These are phyloP conservation scores for Phyllotis vaccarum DNA, from an alignment of 2,797 vertebrate genomes.

Conservation along the genomic window DNA sequence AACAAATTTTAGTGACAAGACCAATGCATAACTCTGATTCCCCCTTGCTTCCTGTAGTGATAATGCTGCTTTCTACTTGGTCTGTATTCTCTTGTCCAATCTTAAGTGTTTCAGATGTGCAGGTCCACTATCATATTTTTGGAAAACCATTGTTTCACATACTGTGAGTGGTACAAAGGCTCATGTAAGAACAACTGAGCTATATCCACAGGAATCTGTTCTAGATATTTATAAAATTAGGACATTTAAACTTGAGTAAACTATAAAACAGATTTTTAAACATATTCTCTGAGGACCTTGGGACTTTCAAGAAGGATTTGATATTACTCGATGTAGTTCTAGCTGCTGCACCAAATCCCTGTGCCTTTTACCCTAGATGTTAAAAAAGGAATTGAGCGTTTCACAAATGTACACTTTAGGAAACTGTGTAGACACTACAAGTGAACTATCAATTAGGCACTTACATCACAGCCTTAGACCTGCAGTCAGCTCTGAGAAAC, in stretches of 20 bases:
- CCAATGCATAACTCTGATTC: conserved; percentile 22
- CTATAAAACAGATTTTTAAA: conserved; percentile 63
- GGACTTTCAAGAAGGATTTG: conserved; percentile 45
- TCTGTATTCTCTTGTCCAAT: not conserved
- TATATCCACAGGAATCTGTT: not conserved
- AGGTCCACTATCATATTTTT: conserved; percentile 40
- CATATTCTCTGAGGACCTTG: conserved; percentile 34
- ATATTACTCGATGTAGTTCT: conserved; percentile 47
- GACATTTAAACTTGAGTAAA: conserved; percentile 56
- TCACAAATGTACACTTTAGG: conserved; percentile 7
- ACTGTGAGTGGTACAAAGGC: conserved; percentile 24
- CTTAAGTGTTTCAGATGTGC: not conserved
- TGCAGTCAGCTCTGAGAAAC: not conserved
- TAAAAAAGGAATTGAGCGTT: conserved; percentile 33
- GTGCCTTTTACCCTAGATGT: conserved; percentile 32
- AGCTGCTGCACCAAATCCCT: not conserved
- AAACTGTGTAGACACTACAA: conserved; percentile 15
- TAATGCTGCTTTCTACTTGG: conserved; percentile 40
- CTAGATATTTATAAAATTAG: conserved; percentile 58
- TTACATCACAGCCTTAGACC: not conserved
- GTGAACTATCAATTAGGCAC: not conserved
- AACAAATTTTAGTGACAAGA: conserved; percentile 6
- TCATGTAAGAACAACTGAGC: conserved; percentile 46
- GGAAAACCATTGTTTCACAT: conserved; percentile 26
- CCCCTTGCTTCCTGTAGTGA: not conserved